A percentile compares a stretch with the other conserved stretches of the same genome.
phyloP scores from a whole-genome alignment of 2,797 vertebrate genomes.

The Phalloptychus januarius region DNA sequence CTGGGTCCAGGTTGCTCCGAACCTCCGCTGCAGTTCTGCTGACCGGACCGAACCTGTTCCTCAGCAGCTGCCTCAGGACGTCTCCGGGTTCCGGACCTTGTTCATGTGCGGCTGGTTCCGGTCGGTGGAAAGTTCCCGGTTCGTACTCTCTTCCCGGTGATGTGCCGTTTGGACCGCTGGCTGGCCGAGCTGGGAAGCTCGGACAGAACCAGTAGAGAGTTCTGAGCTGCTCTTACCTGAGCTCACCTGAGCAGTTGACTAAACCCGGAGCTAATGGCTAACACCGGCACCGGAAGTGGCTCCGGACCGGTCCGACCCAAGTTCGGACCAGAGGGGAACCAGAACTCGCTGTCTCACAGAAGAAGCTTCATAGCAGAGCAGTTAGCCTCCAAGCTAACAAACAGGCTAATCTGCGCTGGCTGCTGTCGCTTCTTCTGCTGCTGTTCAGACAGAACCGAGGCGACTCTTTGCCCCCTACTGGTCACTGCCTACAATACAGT shows the following conservation, averaged over 20 bases:
- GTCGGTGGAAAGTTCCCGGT: neutral
- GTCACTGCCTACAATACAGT: neutral
- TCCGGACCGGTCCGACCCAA: neutral
- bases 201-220: neutral
- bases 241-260: neutral
- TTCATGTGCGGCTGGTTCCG: neutral
- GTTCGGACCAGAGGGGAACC: neutral
- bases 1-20: neutral
- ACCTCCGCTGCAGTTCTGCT: neutral
- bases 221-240: neutral
- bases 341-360: conserved; percentile 48
- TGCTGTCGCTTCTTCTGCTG: conserved; percentile 33
- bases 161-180: neutral
- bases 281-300: neutral
- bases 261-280: conserved; percentile 25
- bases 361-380: conserved; percentile 36
- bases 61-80: neutral
- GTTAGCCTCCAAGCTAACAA: conserved; percentile 50
- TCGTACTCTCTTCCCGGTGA: neutral
- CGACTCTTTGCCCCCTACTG: neutral
- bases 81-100: neutral
- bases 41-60: neutral
- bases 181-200: neutral
- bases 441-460: neutral
- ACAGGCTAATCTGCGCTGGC: conserved; percentile 25